Evolutionary conservation across 2,888 invertebrate genomes (phyloP).

Genomic region (Lasiommata megera): DNA sequence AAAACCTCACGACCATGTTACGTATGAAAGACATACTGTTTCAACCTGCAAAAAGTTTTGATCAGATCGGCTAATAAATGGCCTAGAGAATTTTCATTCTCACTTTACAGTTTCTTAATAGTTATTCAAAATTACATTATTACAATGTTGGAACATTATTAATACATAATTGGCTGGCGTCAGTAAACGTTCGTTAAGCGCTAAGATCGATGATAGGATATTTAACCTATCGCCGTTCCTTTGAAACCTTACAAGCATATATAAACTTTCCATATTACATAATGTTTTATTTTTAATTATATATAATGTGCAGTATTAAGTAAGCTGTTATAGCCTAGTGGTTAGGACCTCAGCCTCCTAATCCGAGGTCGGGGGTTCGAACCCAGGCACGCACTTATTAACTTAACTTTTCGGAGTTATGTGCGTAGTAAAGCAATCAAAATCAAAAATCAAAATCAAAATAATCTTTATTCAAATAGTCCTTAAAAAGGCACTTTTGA

Average conservation of each 20-base stretch:
- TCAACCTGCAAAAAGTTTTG: conserved; percentile 58
- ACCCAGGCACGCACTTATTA: too few species aligned
- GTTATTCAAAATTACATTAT: conserved; percentile 69
- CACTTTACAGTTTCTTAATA: conserved; percentile 68
- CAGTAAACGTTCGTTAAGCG: conserved; percentile 14
- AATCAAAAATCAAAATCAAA: too few species aligned
- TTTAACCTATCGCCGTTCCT: conserved; percentile 19
- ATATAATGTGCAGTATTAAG: too few species aligned
- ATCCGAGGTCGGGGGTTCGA: too few species aligned
- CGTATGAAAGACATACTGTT: conserved; percentile 63
- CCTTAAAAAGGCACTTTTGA: too few species aligned
- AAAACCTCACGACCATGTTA: conserved; percentile 37
- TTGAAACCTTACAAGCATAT: background rate
- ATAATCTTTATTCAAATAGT: too few species aligned
- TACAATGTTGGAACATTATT: conserved; percentile 58
- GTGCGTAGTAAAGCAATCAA: too few species aligned
- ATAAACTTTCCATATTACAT: background rate
- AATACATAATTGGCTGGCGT: conserved; percentile 45
- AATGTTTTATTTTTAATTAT: background rate
- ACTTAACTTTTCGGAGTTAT: too few species aligned
- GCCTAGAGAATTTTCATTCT: conserved; percentile 60
- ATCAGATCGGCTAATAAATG: conserved; percentile 64
- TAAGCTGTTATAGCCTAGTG: too few species aligned
- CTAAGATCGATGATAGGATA: conserved; percentile 21
- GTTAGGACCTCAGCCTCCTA: too few species aligned